Conservation (phyloP, 2,113 vertebrate species). For the Microtus oregoni region DNA sequence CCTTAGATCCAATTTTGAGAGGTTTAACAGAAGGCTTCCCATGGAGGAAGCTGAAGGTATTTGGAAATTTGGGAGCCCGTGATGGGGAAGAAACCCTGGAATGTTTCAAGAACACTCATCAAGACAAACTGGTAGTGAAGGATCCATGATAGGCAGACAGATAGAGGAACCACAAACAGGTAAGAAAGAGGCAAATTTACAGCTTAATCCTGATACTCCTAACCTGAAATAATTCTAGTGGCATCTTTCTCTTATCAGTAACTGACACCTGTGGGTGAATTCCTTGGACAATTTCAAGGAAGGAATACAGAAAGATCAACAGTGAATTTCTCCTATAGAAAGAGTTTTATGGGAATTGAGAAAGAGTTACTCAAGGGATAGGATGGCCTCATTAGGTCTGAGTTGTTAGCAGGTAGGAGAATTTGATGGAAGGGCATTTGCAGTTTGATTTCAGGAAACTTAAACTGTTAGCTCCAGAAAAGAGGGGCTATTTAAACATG, state of each 20-base stretch:
- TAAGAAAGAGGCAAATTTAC: too few relatives aligned
- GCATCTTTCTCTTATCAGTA: too few relatives aligned
- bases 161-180: too few relatives aligned
- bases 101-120: not conserved
- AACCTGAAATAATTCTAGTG: too few relatives aligned
- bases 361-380: not conserved
- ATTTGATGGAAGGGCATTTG: not conserved
- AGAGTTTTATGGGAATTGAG: not conserved
- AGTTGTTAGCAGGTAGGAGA: too few relatives aligned
- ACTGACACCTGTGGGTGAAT: too few relatives aligned
- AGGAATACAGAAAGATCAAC: not conserved
- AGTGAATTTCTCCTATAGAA: not conserved
- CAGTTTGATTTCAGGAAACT: not conserved
- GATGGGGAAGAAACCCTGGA: not conserved
- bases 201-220: too few relatives aligned
- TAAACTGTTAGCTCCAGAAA: not conserved
- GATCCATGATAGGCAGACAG: too few relatives aligned
- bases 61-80: not conserved
- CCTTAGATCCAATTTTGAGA: not conserved
- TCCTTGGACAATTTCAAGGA: too few relatives aligned
- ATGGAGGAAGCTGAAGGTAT: not conserved
- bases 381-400: not conserved
- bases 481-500: not conserved
- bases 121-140: not conserved
- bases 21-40: not conserved